phyloP scores from a whole-genome alignment of 1,140 invertebrate species.

The Drosophila mayri region DNA sequence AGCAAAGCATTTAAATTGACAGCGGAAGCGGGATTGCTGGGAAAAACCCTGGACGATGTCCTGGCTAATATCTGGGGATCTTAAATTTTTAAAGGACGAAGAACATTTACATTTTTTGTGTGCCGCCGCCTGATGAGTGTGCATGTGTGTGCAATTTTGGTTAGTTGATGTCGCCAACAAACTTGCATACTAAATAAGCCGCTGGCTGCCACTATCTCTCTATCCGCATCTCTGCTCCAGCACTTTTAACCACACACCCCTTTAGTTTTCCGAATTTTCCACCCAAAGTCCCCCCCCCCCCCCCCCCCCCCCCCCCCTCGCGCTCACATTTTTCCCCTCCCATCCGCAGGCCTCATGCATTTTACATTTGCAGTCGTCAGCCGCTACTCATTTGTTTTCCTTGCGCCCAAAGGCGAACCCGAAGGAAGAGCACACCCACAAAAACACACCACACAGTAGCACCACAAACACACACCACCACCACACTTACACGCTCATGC shows the following conservation, averaged over 20 bases:
- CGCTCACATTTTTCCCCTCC: slow-evolving; percentile 2
- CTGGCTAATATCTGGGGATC: slow-evolving; percentile 4
- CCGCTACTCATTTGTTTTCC: slow-evolving; percentile 79
- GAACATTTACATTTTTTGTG: slow-evolving; percentile 26
- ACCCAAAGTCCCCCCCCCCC: neutral
- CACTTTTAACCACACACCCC: neutral
- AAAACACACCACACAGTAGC: slow-evolving; percentile 35
- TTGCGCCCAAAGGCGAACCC: slow-evolving; percentile 65
- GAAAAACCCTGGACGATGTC: neutral
- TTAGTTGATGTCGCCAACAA: slow-evolving; percentile 75
- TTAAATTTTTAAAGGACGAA: slow-evolving; percentile 35
- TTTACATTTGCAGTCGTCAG: slow-evolving; percentile 73
- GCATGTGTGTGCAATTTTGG: slow-evolving; percentile 56
- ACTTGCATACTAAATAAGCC: slow-evolving; percentile 80
- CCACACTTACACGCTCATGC: slow-evolving; percentile 19
- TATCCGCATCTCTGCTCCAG: slow-evolving; percentile 20
- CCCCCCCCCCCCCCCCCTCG: too few relatives aligned
- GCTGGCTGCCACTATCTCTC: slow-evolving; percentile 53
- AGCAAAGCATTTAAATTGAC: slow-evolving; percentile 44
- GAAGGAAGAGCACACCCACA: slow-evolving; percentile 32
- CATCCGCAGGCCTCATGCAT: slow-evolving; percentile 54
- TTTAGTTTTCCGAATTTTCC: neutral
- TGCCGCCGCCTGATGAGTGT: slow-evolving; percentile 12
- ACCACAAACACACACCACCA: slow-evolving; percentile 12
- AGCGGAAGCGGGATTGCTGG: slow-evolving; percentile 19